Evolutionary conservation across 2,888 invertebrate genomes (phyloP), one percentile per base, ranked within the genome.

Genomic region (Imbricaverruca yamaguchii): DNA sequence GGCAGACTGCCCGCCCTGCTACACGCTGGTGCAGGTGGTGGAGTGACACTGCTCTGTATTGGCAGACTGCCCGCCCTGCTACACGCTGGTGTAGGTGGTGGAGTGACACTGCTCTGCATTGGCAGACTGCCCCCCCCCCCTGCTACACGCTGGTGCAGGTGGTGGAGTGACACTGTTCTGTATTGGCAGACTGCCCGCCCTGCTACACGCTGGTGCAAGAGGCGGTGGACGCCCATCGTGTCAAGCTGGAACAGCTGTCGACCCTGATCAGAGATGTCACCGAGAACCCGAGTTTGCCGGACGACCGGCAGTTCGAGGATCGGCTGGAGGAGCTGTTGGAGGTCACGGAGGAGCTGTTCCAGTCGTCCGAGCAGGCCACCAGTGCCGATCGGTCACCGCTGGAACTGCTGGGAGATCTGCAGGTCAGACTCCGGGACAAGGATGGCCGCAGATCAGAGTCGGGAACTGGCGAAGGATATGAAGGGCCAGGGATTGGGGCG

Each of bases 161-260:
- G 39, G 39, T 39, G 39, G 39, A 39, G 39, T 39, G 39, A 39
- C 39, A 39, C 39, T 39, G 39, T 4, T 39, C 39, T 39, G 39
- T 39, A 39, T 39, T 39, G 39, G 39, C 93, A 80, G 92, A 95
- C 86, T 99, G 99, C 87, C 96, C 96, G 0, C 92, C 94, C 15
- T 99, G 98, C 87, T 99, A 99, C 87, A 95, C 95, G 87, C 89
- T 99, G 15, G 96, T 99, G 0, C 93, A 94, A 86, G 93, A 94
- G 82, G 93, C 94, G 0, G 95, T 94, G 12, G 91, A 93, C 85
- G 88, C 89, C 13, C 95, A 96, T 85, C 89, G 94, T 82, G 88
- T 87, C 55, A 93, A 94, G 85, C 88, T 97, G 80, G 89, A 89
- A 4, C 92, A 93, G 82, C 89, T 99, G 56, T 92, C 92, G 84